phyloP scores from a whole-genome alignment of 92 coral and sea anemone genomes.

The Siderastrea siderea region DNA sequence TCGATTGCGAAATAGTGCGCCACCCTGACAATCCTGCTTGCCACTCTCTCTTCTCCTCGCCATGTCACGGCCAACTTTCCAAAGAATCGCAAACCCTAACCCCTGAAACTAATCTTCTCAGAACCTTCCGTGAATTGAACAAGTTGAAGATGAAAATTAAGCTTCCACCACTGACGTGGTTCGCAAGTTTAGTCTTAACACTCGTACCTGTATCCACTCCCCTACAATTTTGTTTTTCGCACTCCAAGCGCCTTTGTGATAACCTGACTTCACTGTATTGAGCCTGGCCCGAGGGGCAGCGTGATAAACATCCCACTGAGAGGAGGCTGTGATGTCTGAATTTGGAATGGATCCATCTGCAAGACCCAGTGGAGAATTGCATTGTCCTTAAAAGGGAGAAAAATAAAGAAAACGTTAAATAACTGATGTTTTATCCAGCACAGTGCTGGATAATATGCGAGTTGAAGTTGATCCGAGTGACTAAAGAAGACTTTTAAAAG shows the following conservation, averaged over 20 bases:
- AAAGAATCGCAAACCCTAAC: no score
- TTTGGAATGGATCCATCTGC: neutral
- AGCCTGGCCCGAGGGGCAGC: neutral
- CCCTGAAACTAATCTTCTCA: no score
- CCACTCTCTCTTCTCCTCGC: no score
- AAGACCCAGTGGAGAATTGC: conserved; percentile 18
- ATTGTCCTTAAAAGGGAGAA: neutral
- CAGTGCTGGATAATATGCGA: no score
- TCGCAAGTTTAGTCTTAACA: no score
- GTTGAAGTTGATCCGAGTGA: no score
- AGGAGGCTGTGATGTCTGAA: conserved; percentile 15
- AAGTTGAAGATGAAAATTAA: neutral
- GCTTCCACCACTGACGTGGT: neutral
- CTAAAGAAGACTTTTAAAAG: no score
- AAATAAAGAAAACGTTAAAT: neutral
- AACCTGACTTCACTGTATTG: neutral
- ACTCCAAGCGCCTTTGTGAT: neutral
- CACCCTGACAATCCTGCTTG: no score
- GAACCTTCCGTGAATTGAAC: no score
- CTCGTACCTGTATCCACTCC: conserved; percentile 28
- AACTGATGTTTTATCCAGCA: neutral
- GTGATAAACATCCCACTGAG: neutral
- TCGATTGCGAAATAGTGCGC: no score
- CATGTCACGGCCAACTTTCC: no score
- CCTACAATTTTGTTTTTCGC: neutral